These are phyloP conservation scores for Norana najaformis DNA, from an alignment of 2,888 invertebrate genomes.

Conservation along the genomic window DNA sequence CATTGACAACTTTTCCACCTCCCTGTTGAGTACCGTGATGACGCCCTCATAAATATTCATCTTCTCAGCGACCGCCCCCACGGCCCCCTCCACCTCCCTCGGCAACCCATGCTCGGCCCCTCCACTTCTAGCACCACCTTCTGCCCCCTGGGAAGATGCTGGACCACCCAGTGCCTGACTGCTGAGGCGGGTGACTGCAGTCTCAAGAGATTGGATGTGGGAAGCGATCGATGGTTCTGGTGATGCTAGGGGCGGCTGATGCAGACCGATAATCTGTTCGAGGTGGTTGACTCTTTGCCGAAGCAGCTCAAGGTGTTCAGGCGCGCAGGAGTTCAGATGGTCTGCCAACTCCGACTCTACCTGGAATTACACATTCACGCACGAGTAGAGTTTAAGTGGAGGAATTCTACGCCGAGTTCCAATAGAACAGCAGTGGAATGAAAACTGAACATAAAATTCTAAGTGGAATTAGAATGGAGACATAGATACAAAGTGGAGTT, in stretches of 20 bases:
- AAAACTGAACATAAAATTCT: too few species aligned
- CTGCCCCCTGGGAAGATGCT: neutral
- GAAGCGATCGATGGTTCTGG: neutral
- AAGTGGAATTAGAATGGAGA: too few species aligned
- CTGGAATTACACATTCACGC: neutral
- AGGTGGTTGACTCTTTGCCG: neutral
- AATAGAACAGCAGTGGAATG: too few species aligned
- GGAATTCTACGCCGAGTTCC: too few species aligned
- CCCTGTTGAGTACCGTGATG: constrained; percentile 51
- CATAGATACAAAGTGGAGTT: too few species aligned
- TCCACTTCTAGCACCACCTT: neutral
- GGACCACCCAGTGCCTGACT: neutral
- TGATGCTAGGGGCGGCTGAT: neutral
- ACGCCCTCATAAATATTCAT: constrained; percentile 49
- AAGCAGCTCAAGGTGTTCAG: neutral
- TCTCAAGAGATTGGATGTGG: neutral
- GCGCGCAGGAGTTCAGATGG: neutral
- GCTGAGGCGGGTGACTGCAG: neutral
- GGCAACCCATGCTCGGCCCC: neutral
- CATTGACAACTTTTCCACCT: constrained; percentile 45
- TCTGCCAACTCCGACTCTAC: neutral
- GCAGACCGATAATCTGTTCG: neutral
- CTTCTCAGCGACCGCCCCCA: constrained; percentile 36
- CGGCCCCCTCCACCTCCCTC: neutral
- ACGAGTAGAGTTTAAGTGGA: too few species aligned